Conservation (phyloP, 2,888 invertebrate species). For the Conomelus anceps region DNA sequence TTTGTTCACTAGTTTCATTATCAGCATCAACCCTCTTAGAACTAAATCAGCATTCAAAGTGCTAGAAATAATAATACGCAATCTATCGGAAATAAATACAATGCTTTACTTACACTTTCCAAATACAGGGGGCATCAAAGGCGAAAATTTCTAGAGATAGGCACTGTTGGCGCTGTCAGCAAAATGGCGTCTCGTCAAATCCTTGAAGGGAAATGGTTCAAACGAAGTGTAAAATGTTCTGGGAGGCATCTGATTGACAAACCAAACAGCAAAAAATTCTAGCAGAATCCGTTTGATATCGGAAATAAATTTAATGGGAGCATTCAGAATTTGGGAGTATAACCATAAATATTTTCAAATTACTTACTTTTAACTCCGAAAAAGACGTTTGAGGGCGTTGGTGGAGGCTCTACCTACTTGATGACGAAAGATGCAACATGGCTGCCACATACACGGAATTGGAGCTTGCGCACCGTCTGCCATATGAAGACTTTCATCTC, state of each 20-base stretch:
- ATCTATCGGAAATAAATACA: conserved; percentile 36
- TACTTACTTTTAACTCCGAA: conserved; percentile 24
- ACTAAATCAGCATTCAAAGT: background rate
- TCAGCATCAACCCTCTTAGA: background rate
- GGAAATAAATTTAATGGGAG: background rate
- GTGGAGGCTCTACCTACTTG: conserved; percentile 7
- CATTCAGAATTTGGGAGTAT: background rate
- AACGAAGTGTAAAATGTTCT: background rate
- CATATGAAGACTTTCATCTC: background rate
- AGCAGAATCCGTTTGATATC: background rate
- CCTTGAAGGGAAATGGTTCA: background rate
- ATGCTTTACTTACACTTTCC: conserved; percentile 36
- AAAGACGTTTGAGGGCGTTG: conserved; percentile 30
- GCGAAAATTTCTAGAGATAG: conserved; percentile 60
- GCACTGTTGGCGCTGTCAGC: conserved; percentile 63
- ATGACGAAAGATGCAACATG: conserved; percentile 17
- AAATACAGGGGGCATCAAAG: conserved; percentile 58
- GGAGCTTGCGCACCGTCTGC: background rate
- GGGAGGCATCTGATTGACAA: background rate
- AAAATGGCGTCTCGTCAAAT: conserved; percentile 35
- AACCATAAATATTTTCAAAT: background rate
- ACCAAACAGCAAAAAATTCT: background rate
- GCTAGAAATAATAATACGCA: conserved; percentile 29
- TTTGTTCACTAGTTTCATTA: background rate
- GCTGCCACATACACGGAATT: background rate